These are phyloP conservation scores for Alentia gelatinosa DNA, from an alignment of 2,888 invertebrate species.

Conservation along the genomic window DNA sequence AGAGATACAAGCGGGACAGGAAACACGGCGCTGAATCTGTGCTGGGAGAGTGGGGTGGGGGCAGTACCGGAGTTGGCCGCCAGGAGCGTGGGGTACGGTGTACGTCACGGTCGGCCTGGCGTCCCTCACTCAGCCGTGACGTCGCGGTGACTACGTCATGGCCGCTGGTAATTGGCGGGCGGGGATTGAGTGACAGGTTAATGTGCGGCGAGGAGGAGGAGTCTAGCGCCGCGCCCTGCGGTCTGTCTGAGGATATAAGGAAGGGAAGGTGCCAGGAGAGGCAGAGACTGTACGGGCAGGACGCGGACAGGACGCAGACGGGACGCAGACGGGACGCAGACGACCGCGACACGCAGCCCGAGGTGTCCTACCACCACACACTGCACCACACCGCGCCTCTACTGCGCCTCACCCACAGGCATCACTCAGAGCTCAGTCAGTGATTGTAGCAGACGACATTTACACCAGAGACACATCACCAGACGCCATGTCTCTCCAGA, in stretches of 20 bases:
- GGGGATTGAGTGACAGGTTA: constrained; percentile 43
- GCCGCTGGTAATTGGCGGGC: constrained; percentile 27
- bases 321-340: background rate
- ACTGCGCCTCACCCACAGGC: background rate
- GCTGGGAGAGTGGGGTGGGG: no score
- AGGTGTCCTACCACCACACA: background rate
- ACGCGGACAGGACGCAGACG: background rate
- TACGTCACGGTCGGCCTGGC: background rate
- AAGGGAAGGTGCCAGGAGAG: background rate
- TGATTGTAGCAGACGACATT: background rate
- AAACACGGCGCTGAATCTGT: no score
- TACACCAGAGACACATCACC: background rate
- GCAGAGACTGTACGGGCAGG: background rate
- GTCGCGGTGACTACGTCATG: constrained; percentile 28
- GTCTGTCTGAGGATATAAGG: background rate
- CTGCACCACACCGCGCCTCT: background rate
- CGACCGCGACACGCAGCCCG: background rate
- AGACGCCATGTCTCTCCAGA: background rate
- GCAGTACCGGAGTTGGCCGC: no score
- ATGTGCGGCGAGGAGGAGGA: constrained; percentile 29
- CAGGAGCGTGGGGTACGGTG: background rate
- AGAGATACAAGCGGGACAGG: no score
- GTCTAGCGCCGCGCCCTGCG: background rate
- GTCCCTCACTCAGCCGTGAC: constrained; percentile 29
- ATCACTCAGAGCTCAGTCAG: background rate